Percentiles rank a stretch among this genome's conserved stretches.
Conservation (phyloP, 2,888 invertebrate species). For the Petrolisthes manimaculis region DNA sequence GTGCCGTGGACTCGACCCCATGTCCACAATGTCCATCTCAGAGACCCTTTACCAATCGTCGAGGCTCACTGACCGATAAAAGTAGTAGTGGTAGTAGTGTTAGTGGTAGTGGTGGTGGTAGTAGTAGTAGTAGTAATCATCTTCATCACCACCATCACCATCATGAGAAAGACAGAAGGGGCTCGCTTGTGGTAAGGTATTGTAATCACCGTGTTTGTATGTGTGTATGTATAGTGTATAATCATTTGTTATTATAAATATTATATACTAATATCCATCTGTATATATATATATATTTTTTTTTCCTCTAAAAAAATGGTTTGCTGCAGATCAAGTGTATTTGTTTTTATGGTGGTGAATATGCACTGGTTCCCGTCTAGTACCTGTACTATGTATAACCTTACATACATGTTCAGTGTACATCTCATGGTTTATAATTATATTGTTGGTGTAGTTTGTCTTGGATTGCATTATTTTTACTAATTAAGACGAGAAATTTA, state of each 20-base stretch:
- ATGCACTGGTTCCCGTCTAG: too few species aligned
- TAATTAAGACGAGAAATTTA: too few species aligned
- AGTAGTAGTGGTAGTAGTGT: conserved; percentile 16
- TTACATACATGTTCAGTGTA: too few species aligned
- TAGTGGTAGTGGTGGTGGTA: not conserved
- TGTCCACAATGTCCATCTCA: conserved; percentile 1
- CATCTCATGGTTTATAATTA: too few species aligned
- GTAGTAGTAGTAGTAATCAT: not conserved
- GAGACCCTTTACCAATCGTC: not conserved
- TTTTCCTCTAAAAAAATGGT: too few species aligned
- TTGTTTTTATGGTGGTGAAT: too few species aligned
- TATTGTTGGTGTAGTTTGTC: not conserved
- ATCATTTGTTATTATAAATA: too few species aligned
- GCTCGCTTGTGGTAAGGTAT: conserved; percentile 52
- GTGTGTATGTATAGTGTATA: too few species aligned
- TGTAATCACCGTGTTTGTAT: not conserved
- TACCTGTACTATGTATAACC: too few species aligned
- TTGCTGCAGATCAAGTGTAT: too few species aligned
- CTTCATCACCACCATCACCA: conserved; percentile 32
- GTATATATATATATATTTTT: too few species aligned
- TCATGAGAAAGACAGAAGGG: conserved; percentile 51
- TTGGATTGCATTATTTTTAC: not conserved
- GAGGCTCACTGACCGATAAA: conserved; percentile 48
- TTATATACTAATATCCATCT: too few species aligned
- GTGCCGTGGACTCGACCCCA: conserved; percentile 50